phyloP scores from a whole-genome alignment of 1,140 invertebrate species.

The Leptopilina clavipes region DNA sequence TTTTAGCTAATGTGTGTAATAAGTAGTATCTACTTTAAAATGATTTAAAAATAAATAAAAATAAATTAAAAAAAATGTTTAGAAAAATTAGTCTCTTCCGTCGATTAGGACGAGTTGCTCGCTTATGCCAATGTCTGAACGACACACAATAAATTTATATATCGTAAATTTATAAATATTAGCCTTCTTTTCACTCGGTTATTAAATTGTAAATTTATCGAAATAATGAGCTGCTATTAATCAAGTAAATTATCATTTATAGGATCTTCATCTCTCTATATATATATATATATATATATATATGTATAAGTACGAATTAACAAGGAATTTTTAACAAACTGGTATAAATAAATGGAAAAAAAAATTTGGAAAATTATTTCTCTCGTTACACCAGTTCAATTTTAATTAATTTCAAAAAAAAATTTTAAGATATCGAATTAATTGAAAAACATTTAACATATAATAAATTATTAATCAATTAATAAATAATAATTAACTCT shows the following conservation, averaged over 20 bases:
- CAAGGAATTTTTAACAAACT: too few species aligned
- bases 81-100: slow-evolving; percentile 54
- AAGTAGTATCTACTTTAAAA: background rate
- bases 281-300: too few species aligned
- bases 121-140: background rate
- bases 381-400: too few species aligned
- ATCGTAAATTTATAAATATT: background rate
- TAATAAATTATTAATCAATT: too few species aligned
- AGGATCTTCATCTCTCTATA: too few species aligned
- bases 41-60: slow-evolving; percentile 31
- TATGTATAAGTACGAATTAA: too few species aligned
- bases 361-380: too few species aligned
- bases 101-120: slow-evolving; percentile 48
- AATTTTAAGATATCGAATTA: too few species aligned
- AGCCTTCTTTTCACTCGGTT: background rate
- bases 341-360: too few species aligned
- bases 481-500: too few species aligned
- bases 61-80: slow-evolving; percentile 37
- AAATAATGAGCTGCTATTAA: background rate
- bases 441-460: too few species aligned
- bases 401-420: too few species aligned
- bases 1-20: background rate
- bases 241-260: background rate
- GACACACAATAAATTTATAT: background rate
- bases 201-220: slow-evolving; percentile 22